A percentile compares a stretch with the other conserved stretches of the same genome.
Conservation (phyloP, 2,888 invertebrate genomes). For the Cynaeus angustus region DNA sequence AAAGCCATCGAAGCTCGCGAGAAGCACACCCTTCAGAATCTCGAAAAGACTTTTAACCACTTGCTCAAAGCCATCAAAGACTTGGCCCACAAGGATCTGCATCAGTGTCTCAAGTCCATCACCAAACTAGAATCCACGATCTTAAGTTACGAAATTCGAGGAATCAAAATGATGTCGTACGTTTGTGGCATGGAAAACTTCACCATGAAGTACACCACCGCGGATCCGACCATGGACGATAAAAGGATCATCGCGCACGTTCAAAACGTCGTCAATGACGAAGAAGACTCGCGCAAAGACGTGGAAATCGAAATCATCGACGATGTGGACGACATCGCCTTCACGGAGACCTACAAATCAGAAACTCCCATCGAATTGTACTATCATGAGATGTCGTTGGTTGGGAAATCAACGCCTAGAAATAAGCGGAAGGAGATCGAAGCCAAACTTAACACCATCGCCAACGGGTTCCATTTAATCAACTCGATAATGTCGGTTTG, state of each 20-base stretch:
- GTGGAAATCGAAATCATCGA: constrained; percentile 52
- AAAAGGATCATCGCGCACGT: constrained; percentile 52
- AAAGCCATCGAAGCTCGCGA: constrained; percentile 55
- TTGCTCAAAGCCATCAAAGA: constrained; percentile 56
- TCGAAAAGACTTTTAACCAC: constrained; percentile 57
- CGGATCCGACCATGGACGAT: constrained; percentile 12
- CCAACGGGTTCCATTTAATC: constrained; percentile 62
- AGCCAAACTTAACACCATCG: constrained; percentile 59
- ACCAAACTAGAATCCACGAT: constrained; percentile 61
- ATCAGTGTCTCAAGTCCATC: constrained; percentile 54
- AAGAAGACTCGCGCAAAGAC: constrained; percentile 52
- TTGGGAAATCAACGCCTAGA: constrained; percentile 49
- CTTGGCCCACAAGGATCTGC: constrained; percentile 54
- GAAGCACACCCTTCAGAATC: constrained; percentile 47
- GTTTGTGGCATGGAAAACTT: constrained; percentile 58
- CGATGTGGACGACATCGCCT: constrained; percentile 50
- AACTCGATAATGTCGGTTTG: constrained; percentile 60
- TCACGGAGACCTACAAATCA: constrained; percentile 39
- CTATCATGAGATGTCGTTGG: constrained; percentile 49
- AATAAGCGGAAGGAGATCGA: constrained; percentile 55
- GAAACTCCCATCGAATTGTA: constrained; percentile 51
- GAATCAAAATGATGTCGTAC: constrained; percentile 59
- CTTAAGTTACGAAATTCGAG: constrained; percentile 63
- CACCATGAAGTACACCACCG: constrained; percentile 54
- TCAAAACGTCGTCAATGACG: constrained; percentile 60